Conservation (phyloP, 2,797 vertebrate genomes). For the Alca torda region DNA sequence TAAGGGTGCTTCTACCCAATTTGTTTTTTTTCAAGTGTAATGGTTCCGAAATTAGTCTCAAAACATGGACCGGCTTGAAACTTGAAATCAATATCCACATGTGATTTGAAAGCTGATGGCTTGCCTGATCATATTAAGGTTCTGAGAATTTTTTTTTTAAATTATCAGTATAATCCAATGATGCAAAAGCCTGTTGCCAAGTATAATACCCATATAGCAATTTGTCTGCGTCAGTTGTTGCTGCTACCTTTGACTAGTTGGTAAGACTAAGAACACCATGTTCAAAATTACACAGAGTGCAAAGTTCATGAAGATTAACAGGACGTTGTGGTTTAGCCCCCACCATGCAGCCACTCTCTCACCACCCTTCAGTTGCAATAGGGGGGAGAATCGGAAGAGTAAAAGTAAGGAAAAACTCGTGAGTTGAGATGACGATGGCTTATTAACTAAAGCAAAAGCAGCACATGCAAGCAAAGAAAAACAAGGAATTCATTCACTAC, state of each 20-base stretch:
- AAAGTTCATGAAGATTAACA: neutral
- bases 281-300: neutral
- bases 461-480: neutral
- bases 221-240: neutral
- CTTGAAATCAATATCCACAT: constrained; percentile 38
- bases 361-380: neutral
- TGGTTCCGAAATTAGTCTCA: constrained; percentile 61
- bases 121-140: neutral
- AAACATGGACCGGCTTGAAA: constrained; percentile 35
- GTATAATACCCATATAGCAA: neutral
- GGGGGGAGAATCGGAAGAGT: neutral
- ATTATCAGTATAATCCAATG: neutral
- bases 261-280: neutral
- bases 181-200: neutral
- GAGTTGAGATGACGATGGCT: neutral
- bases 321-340: neutral
- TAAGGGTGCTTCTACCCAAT: constrained; percentile 39
- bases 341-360: neutral
- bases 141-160: neutral
- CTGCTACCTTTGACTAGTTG: neutral
- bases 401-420: neutral
- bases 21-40: constrained; percentile 62
- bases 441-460: neutral
- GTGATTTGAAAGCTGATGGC: neutral
- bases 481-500: neutral